Conservation (phyloP, 2,888 invertebrate species). For the Drosophila ustulata region DNA sequence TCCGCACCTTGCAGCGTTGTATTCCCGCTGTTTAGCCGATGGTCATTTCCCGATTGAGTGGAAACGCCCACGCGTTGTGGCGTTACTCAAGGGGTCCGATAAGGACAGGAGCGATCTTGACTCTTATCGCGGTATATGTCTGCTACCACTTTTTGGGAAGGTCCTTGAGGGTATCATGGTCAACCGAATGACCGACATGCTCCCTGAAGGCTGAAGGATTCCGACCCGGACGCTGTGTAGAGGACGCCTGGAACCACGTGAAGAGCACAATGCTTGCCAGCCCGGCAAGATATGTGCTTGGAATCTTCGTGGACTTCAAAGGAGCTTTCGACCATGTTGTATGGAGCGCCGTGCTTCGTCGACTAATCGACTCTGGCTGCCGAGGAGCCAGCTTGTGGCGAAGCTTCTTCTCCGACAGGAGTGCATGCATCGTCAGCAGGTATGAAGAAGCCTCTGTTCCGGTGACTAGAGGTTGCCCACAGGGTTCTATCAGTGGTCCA, state of each 20-base stretch:
- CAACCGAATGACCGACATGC: slow-evolving; percentile 12
- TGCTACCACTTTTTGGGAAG: slow-evolving; percentile 34
- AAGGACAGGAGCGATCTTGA: slow-evolving; percentile 24
- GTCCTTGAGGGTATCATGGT: slow-evolving; percentile 36
- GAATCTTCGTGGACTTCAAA: slow-evolving; percentile 32
- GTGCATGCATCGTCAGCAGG: slow-evolving; percentile 24
- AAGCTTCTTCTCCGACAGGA: slow-evolving; percentile 34
- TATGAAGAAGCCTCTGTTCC: slow-evolving; percentile 16
- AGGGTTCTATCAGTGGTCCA: slow-evolving; percentile 31
- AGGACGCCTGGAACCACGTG: slow-evolving; percentile 33
- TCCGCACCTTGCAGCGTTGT: slow-evolving; percentile 14
- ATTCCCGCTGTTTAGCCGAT: slow-evolving; percentile 7
- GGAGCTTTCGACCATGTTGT: slow-evolving; percentile 39
- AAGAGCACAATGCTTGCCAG: slow-evolving; percentile 12
- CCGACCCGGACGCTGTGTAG: slow-evolving; percentile 24
- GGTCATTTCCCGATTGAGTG: slow-evolving; percentile 18
- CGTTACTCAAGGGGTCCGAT: slow-evolving; percentile 16
- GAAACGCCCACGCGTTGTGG: slow-evolving; percentile 11
- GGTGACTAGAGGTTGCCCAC: slow-evolving; percentile 32
- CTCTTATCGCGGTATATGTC: slow-evolving; percentile 32
- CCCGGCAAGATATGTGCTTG: slow-evolving; percentile 23
- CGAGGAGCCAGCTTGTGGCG: slow-evolving; percentile 31
- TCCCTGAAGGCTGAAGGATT: slow-evolving; percentile 25
- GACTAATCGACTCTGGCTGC: slow-evolving; percentile 17
- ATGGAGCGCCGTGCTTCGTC: slow-evolving; percentile 23